Conservation (phyloP, 2,113 vertebrate species). For the Aspidoscelis tigris region DNA sequence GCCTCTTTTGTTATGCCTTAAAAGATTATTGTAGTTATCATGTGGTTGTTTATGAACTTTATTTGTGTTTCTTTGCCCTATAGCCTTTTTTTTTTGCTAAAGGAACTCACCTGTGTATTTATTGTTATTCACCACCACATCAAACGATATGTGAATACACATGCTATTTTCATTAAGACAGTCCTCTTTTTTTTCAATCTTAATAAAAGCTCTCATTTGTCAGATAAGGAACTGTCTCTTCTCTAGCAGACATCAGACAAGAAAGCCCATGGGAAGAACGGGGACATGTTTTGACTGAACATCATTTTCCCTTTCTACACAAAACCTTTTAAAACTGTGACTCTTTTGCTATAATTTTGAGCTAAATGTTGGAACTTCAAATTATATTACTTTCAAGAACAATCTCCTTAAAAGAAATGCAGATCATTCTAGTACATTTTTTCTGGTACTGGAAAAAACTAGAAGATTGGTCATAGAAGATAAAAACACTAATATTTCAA, state of each 20-base stretch:
- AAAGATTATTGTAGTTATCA: not conserved
- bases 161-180: slow-evolving; percentile 14
- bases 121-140: too few species aligned
- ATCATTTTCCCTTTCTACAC: not conserved
- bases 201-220: slow-evolving; percentile 25
- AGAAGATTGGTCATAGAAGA: slow-evolving; percentile 7
- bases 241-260: slow-evolving; percentile 27
- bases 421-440: not conserved
- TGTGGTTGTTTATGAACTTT: too few species aligned
- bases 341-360: not conserved
- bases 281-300: slow-evolving; percentile 13
- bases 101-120: too few species aligned
- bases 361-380: slow-evolving; percentile 19
- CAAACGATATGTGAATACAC: not conserved
- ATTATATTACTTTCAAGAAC: slow-evolving; percentile 7
- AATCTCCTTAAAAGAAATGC: not conserved
- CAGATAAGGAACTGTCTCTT: slow-evolving; percentile 13
- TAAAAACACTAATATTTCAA: slow-evolving; percentile 28
- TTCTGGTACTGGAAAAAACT: not conserved
- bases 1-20: too few species aligned
- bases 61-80: too few species aligned
- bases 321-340: not conserved
- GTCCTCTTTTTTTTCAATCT: not conserved
- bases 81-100: too few species aligned
- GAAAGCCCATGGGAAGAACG: not conserved